Evolutionary conservation across 2,113 vertebrate species (phyloP).

Genomic region (Anguilla japonica): DNA sequence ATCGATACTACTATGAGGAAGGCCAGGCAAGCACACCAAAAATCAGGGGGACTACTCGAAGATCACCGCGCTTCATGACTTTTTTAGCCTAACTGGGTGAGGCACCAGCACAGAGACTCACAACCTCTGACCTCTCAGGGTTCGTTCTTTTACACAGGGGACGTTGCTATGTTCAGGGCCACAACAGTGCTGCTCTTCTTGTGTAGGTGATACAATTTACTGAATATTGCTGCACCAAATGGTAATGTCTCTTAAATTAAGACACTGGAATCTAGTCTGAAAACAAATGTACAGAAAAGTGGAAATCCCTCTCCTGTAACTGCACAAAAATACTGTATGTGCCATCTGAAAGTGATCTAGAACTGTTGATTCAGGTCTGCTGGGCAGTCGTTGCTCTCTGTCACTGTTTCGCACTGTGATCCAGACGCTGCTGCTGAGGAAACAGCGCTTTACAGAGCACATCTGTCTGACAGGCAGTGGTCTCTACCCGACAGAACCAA

Average conservation of each 20-base stretch:
- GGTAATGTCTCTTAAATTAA: not conserved
- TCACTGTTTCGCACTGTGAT: slow-evolving; percentile 1
- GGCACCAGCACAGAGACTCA: not conserved
- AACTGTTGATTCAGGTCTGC: not conserved
- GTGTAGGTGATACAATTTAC: not conserved
- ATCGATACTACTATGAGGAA: too few species aligned
- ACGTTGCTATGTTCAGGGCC: not conserved
- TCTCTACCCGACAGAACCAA: slow-evolving; percentile 13
- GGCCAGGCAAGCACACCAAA: not conserved
- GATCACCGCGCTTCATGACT: not conserved
- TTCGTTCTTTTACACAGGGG: not conserved
- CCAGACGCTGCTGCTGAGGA: slow-evolving; percentile 22
- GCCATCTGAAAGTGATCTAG: not conserved
- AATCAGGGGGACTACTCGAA: not conserved
- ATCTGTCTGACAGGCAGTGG: slow-evolving; percentile 25
- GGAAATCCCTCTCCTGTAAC: not conserved
- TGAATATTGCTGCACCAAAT: not conserved
- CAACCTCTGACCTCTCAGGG: not conserved
- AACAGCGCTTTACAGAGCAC: slow-evolving; percentile 23
- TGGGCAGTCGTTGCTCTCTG: too few species aligned
- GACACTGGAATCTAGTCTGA: not conserved
- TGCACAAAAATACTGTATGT: not conserved
- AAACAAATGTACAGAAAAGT: not conserved
- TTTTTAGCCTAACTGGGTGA: not conserved
- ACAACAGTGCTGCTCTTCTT: not conserved